A percentile compares a stretch with the other conserved stretches of the same genome.
Conservation (phyloP, 2,113 vertebrate species). For the Narcine bancroftii region DNA sequence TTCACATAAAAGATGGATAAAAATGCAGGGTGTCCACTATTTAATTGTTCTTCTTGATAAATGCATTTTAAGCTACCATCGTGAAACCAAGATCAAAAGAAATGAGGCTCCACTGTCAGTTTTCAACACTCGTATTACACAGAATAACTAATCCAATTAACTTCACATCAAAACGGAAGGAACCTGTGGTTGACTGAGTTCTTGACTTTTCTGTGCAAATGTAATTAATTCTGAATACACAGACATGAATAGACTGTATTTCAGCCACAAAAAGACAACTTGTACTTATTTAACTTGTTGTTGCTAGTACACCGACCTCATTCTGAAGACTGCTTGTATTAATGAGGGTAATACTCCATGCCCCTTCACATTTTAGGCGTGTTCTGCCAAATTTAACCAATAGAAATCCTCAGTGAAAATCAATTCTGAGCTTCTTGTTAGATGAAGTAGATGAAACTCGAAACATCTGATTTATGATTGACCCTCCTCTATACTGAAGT, state of each 20-base stretch:
- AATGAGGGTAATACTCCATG: background rate
- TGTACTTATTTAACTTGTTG: background rate
- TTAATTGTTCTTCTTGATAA: background rate
- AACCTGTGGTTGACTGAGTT: background rate
- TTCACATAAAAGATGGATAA: background rate
- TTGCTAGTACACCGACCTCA: background rate
- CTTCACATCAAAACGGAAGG: background rate
- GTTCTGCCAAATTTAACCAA: background rate
- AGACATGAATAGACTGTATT: background rate
- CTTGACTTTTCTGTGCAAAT: background rate
- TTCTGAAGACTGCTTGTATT: background rate
- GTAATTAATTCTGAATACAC: background rate
- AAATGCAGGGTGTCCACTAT: background rate
- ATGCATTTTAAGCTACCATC: background rate
- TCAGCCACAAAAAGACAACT: background rate
- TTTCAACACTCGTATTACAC: background rate
- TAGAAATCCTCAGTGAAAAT: background rate
- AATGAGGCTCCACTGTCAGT: background rate
- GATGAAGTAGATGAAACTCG: background rate
- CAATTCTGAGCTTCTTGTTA: background rate
- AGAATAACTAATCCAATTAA: background rate
- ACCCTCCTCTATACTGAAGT: background rate
- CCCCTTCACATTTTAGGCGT: background rate
- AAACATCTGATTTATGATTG: background rate
- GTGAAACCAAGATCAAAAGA: background rate